Percentiles rank a stretch among this genome's conserved stretches.
Evolutionary conservation across 2,888 invertebrate species (phyloP).

Genomic region (Parnassius smintheus): DNA sequence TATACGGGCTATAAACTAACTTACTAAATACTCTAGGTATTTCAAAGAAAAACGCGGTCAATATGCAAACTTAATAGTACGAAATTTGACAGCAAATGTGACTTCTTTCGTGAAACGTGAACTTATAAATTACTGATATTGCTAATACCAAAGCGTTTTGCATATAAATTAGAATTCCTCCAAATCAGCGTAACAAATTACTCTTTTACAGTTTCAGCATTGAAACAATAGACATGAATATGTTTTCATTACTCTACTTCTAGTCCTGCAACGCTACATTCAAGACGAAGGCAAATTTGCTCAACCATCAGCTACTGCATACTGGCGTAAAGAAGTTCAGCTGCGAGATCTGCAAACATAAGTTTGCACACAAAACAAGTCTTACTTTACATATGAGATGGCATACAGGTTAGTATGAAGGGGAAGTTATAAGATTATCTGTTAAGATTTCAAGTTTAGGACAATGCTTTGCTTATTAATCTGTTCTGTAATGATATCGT

Average conservation of each 20-base stretch:
- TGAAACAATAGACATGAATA: not conserved
- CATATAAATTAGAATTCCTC: no score
- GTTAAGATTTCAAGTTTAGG: not conserved
- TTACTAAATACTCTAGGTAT: no score
- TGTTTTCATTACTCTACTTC: not conserved
- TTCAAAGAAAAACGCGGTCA: no score
- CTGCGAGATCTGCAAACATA: conserved; percentile 86
- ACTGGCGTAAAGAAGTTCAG: conserved; percentile 86
- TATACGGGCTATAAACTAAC: no score
- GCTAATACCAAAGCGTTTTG: no score
- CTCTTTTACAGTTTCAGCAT: no score
- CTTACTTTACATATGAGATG: conserved; percentile 87
- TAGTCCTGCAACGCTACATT: conserved; percentile 82
- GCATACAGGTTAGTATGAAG: conserved; percentile 77
- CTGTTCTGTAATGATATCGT: no score
- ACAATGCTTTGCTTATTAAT: not conserved
- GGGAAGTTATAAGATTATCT: not conserved
- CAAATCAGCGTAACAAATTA: no score
- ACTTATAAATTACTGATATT: no score
- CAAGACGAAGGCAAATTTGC: conserved; percentile 86
- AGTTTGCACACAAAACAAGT: conserved; percentile 89
- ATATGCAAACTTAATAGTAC: no score
- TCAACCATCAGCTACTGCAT: conserved; percentile 87
- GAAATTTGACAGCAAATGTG: no score
- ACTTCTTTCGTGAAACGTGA: no score